These are phyloP conservation scores for Acanthochromis polyacanthus DNA, from an alignment of 2,113 vertebrate species.

Conservation along the genomic window DNA sequence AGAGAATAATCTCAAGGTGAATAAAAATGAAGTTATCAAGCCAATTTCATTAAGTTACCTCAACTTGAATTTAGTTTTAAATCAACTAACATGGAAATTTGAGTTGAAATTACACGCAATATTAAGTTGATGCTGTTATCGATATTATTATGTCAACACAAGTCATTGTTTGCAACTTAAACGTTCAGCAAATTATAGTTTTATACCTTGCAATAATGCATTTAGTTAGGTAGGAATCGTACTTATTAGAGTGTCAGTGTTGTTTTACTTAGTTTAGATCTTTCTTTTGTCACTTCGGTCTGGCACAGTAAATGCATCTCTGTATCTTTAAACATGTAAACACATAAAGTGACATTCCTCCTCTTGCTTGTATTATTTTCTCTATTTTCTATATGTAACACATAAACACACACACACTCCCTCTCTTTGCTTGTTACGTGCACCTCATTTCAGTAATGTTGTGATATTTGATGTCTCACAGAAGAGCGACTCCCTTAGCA, in stretches of 20 bases:
- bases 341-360: neutral
- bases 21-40: no score
- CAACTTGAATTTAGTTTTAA: no score
- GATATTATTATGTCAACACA: no score
- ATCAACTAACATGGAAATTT: no score
- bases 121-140: no score
- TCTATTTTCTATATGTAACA: neutral
- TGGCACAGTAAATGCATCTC: neutral
- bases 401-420: neutral
- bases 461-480: slow-evolving; percentile 36
- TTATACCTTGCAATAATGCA: no score
- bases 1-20: no score
- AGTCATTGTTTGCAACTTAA: no score
- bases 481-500: slow-evolving; percentile 29
- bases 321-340: slow-evolving; percentile 20
- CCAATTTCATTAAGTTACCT: no score
- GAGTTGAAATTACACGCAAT: no score
- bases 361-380: neutral
- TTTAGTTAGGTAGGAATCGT: no score
- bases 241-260: neutral
- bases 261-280: neutral
- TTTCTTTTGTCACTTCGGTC: neutral
- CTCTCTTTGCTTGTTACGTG: slow-evolving; percentile 5
- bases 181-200: no score
- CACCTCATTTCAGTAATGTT: slow-evolving; percentile 41